A percentile compares a stretch with the other conserved stretches of the same genome.
phyloP scores from a whole-genome alignment of 2,888 invertebrate species.

The Teleiodes luculella region DNA sequence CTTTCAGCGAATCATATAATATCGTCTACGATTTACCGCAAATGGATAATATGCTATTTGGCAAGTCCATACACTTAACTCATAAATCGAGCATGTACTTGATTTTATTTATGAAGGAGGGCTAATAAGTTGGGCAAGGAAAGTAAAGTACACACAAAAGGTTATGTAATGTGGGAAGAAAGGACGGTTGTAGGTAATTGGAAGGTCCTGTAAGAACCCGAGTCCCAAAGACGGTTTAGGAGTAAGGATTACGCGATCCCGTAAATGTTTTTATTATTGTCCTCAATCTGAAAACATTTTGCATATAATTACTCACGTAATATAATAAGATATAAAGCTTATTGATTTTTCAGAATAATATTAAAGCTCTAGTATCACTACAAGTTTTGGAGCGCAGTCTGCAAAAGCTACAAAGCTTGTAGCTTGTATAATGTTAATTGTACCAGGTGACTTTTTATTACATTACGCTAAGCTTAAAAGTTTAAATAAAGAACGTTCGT shows the following conservation, averaged over 20 bases:
- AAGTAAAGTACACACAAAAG: constrained; percentile 17
- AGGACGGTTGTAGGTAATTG: constrained; percentile 46
- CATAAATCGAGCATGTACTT: background rate
- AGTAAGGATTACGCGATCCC: constrained; percentile 31
- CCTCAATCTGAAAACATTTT: constrained; percentile 3
- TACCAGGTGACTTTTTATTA: no score
- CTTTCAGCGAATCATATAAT: background rate
- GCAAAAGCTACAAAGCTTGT: no score
- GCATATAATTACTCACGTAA: no score
- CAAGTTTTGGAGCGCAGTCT: no score
- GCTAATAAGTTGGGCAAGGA: background rate
- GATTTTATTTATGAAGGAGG: background rate
- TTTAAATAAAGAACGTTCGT: no score
- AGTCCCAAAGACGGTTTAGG: constrained; percentile 38
- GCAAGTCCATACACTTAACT: background rate
- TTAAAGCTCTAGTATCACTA: no score
- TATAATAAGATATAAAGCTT: constrained; percentile 8
- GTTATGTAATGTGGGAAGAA: constrained; percentile 32
- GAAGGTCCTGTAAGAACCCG: constrained; percentile 45
- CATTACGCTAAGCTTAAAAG: no score
- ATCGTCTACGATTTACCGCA: background rate
- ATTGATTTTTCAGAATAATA: constrained; percentile 2
- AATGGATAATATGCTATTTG: background rate
- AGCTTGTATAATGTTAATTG: no score
- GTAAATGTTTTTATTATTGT: constrained; percentile 11